Percentiles rank a stretch among this genome's conserved stretches.
Evolutionary conservation across 2,797 vertebrate species (phyloP).

Genomic region (Phataginus tetradactyla): DNA sequence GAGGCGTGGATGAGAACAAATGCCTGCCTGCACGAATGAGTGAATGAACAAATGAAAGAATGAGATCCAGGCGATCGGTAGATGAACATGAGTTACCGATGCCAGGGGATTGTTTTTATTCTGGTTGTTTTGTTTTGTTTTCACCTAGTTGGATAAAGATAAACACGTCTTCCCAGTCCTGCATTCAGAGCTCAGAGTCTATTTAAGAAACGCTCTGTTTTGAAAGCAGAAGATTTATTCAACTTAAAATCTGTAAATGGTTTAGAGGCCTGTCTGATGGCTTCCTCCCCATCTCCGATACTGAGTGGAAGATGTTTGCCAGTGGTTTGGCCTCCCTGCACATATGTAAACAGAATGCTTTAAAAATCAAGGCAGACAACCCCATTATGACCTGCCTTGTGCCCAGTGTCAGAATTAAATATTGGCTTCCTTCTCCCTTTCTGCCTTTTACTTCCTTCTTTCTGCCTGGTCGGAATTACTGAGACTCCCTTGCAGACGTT

Average conservation of each 20-base stretch:
- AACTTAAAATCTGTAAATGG: conserved; percentile 48
- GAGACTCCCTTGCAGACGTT: conserved; percentile 22
- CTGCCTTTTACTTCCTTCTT: conserved; percentile 25
- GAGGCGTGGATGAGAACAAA: not conserved
- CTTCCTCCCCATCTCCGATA: not conserved
- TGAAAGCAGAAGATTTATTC: conserved; percentile 60
- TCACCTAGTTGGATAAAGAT: not conserved
- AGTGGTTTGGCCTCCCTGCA: conserved; percentile 33
- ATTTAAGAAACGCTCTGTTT: conserved; percentile 54
- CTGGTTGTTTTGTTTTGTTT: not conserved
- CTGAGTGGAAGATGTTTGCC: not conserved
- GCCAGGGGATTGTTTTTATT: not conserved
- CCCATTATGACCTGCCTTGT: conserved; percentile 14
- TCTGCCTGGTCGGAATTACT: conserved; percentile 45
- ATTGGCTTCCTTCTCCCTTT: conserved; percentile 54
- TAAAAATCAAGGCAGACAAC: conserved; percentile 69
- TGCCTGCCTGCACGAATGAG: rapidly evolving
- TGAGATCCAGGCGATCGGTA: not conserved
- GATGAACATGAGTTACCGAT: not conserved
- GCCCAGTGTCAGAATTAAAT: conserved; percentile 40
- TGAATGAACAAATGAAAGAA: not conserved
- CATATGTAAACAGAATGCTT: conserved; percentile 30
- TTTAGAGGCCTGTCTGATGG: not conserved
- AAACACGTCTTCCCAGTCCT: not conserved
- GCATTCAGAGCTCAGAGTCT: not conserved